Evolutionary conservation across 2,797 vertebrate species (phyloP).

Genomic region (Rhinella marina): DNA sequence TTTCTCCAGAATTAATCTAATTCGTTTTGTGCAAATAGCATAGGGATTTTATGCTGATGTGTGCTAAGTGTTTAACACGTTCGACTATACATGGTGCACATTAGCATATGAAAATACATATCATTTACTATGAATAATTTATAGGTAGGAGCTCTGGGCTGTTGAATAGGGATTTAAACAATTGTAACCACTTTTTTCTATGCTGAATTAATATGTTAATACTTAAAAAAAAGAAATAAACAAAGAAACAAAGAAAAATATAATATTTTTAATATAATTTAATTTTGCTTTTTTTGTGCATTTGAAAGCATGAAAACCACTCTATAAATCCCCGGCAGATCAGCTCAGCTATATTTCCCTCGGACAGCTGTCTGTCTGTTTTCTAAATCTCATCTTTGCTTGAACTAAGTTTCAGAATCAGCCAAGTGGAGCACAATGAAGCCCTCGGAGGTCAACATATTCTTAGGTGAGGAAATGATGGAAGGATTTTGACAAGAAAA

Average conservation of each 20-base stretch:
- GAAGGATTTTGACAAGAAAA: constrained; percentile 26
- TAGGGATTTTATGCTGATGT: constrained; percentile 43
- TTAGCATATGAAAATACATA: constrained; percentile 59
- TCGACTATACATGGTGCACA: constrained; percentile 17
- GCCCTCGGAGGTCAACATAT: constrained; percentile 27
- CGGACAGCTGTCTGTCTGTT: constrained; percentile 40
- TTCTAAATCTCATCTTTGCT: constrained; percentile 35
- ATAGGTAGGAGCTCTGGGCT: constrained; percentile 10
- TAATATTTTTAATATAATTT: neutral
- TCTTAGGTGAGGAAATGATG: constrained; percentile 46
- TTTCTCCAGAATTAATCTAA: constrained; percentile 21
- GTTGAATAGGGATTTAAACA: neutral
- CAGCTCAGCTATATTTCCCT: constrained; percentile 3
- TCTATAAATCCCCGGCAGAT: neutral
- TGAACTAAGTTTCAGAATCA: constrained; percentile 45
- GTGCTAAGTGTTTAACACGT: constrained; percentile 44
- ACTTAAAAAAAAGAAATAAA: neutral
- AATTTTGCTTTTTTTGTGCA: neutral
- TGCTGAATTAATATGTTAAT: neutral
- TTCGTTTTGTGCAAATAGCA: constrained; percentile 30
- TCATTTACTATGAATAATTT: constrained; percentile 53
- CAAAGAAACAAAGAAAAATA: neutral
- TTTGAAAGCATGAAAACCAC: neutral
- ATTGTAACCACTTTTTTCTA: constrained; percentile 5
- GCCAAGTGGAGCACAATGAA: constrained; percentile 20